Percentiles rank a stretch among this genome's conserved stretches.
These are phyloP conservation scores for Psilopsiagon aymara DNA, from an alignment of 2,113 vertebrate genomes.

Conservation along the genomic window DNA sequence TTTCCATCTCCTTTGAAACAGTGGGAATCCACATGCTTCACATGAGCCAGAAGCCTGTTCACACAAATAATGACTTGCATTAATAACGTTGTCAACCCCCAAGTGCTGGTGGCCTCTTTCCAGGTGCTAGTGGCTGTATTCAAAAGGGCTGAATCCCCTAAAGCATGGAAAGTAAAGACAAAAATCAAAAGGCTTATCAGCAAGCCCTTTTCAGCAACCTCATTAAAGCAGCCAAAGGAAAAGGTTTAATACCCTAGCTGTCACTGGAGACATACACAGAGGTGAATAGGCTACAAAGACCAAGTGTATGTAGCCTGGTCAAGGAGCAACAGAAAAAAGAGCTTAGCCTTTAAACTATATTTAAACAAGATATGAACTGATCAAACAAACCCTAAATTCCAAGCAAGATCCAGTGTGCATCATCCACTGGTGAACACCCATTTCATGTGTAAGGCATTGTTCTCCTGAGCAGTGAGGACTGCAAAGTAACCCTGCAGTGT, in stretches of 20 bases:
- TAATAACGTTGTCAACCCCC: constrained; percentile 41
- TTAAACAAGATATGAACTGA: neutral
- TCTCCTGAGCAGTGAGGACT: neutral
- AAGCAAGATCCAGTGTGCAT: neutral
- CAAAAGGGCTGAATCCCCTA: neutral
- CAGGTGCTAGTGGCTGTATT: constrained; percentile 29
- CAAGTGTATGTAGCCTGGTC: neutral
- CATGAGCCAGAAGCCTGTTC: neutral
- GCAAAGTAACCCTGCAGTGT: neutral
- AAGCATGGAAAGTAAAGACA: constrained; percentile 19
- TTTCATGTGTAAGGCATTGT: neutral
- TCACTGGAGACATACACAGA: neutral
- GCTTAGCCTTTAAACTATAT: neutral
- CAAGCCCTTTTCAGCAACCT: neutral
- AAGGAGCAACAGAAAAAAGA: neutral
- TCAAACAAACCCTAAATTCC: neutral
- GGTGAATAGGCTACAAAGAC: neutral
- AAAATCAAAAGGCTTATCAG: constrained; percentile 36
- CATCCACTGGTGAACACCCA: neutral
- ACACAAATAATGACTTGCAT: constrained; percentile 43
- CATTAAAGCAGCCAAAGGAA: constrained; percentile 9
- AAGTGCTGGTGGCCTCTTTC: constrained; percentile 43
- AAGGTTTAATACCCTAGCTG: neutral
- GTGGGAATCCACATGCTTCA: neutral
- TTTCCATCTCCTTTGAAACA: constrained; percentile 28